Evolutionary conservation across 2,797 vertebrate species (phyloP), one percentile per base, ranked within the genome.

Genomic region (Otolemur crassicaudatus): DNA sequence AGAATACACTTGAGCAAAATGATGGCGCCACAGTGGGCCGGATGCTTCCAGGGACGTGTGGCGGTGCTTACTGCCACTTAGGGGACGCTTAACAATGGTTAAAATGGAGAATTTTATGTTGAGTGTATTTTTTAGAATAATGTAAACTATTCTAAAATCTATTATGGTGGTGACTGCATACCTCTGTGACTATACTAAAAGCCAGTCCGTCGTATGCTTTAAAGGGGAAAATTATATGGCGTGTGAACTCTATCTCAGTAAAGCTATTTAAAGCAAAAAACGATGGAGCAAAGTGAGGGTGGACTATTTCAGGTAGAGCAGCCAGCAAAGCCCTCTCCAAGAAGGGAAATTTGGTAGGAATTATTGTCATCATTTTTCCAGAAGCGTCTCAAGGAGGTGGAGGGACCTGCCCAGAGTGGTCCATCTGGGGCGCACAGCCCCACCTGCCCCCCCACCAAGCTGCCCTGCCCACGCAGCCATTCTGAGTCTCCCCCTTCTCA

Each of bases 401-500:
- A 16, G 19, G 0, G 14, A 13, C 40, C 37, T 61, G n/a, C 29
- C 43, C 34, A n/a, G 17, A n/a, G 61, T 0, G 5, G 22, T 23
- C 17, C 61, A n/a, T 82, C 16, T 37, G 11, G n/a, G 77, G 8
- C 2, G 3, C 5, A 37, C 14, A 34, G 53, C 25, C 37, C 12
- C 19, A 19, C n/a, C 60, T 17, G 67, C 3, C 22, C 1, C 1
- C 14, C 61, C 53, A 60, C 16, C 0, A 31, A 43, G 5, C 46
- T 0, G 0, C 29, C 27, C 43, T 5, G 2, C 37, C 25, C 37
- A 0, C 0, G 3, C 31, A 31, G 6, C 76, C 29, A 0, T 40
- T 43, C 72, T 0, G n/a, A 61, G 5, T 12, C 53, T 5, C 14
- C 53, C 3, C 27, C 63, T 70, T 79, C 31, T 53, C 13, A 49